Percentiles rank a stretch among this genome's conserved stretches.
Evolutionary conservation across 1,140 invertebrate species (phyloP).

Genomic region (Danaus melanippus): DNA sequence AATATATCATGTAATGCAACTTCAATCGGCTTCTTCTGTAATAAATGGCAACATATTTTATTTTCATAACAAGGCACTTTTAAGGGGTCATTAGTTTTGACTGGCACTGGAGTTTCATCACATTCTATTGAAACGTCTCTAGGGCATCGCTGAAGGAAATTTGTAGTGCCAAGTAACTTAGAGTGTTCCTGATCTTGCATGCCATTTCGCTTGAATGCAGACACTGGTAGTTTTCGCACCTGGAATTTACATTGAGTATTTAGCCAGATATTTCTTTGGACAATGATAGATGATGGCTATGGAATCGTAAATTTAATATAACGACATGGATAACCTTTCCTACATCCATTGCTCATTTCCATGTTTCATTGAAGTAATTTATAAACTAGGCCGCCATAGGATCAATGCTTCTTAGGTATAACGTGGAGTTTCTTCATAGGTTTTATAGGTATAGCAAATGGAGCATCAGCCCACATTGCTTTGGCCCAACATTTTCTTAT

Average conservation of each 20-base stretch:
- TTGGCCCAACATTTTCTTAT: conserved; percentile 51
- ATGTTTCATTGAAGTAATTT: conserved; percentile 30
- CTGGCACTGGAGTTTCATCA: conserved; percentile 29
- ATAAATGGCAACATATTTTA: conserved; percentile 25
- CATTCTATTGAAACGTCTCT: conserved; percentile 50
- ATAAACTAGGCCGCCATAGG: conserved; percentile 37
- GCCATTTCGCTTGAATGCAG: conserved; percentile 61
- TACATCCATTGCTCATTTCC: conserved; percentile 31
- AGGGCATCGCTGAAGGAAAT: conserved; percentile 48
- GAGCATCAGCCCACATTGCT: conserved; percentile 38
- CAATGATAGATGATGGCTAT: conserved; percentile 1
- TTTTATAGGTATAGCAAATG: conserved; percentile 40
- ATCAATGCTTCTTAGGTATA: conserved; percentile 37
- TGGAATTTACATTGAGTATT: conserved; percentile 48
- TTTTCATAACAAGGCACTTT: conserved; percentile 41
- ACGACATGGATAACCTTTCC: conserved; percentile 14
- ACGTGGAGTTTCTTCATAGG: conserved; percentile 50
- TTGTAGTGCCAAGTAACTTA: conserved; percentile 43
- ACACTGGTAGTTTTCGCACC: conserved; percentile 50
- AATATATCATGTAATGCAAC: conserved; percentile 49
- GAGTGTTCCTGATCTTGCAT: conserved; percentile 62
- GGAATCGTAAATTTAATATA: conserved; percentile 15
- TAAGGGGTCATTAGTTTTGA: conserved; percentile 42
- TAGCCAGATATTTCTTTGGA: conserved; percentile 17
- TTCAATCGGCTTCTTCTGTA: conserved; percentile 49